A percentile compares a stretch with the other conserved stretches of the same genome.
Conservation (phyloP, 2,888 invertebrate species). For the Diabrotica balteata region DNA sequence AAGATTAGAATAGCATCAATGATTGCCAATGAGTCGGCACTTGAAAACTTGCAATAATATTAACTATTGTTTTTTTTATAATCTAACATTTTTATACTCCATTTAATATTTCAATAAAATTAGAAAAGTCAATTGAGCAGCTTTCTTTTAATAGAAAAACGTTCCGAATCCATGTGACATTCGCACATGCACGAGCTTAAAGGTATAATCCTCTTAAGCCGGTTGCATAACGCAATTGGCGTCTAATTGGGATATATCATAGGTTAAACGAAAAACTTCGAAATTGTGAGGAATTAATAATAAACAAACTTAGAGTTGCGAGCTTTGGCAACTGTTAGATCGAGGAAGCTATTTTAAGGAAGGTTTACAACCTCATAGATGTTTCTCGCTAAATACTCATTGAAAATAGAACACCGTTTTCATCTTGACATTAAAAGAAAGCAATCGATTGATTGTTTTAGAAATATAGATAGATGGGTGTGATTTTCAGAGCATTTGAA, state of each 20-base stretch:
- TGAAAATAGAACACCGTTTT: conserved; percentile 14
- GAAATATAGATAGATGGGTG: not conserved
- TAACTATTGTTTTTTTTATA: too few species aligned
- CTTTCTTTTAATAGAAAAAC: too few species aligned
- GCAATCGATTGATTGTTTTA: not conserved
- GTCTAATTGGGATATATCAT: conserved; percentile 3
- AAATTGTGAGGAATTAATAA: conserved; percentile 23
- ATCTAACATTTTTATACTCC: too few species aligned
- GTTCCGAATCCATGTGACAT: too few species aligned
- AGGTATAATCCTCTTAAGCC: conserved; percentile 11
- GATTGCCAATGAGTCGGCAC: too few species aligned
- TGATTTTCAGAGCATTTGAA: too few species aligned
- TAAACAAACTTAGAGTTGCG: conserved; percentile 17
- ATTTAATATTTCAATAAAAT: too few species aligned
- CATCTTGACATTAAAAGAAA: conserved; percentile 9
- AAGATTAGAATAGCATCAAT: too few species aligned
- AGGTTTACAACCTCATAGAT: conserved; percentile 25
- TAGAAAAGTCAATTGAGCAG: too few species aligned
- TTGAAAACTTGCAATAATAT: too few species aligned
- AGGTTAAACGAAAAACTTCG: conserved; percentile 4
- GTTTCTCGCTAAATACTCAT: not conserved
- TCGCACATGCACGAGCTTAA: not conserved
- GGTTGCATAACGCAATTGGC: conserved; percentile 16
- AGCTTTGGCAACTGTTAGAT: conserved; percentile 17
- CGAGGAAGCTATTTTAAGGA: conserved; percentile 19